Base-by-base conservation (phyloP, 1,140 invertebrate genomes). In the Drosophila ironensis region DNA sequence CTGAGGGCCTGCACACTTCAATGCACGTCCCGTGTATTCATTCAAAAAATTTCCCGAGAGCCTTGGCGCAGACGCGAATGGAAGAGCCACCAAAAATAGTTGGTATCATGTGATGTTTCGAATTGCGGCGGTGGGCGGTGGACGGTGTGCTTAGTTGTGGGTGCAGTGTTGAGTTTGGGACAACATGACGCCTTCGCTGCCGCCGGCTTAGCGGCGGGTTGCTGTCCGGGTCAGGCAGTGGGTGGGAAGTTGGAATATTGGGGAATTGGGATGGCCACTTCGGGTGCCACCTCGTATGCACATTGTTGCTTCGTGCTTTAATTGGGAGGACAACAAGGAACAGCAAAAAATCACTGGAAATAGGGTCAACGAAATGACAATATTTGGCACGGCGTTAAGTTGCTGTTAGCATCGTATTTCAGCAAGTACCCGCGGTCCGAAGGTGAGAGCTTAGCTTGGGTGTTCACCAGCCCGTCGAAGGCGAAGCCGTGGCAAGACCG, bases 321-420 rank as follows among this genome's bases (percentile, higher is more conserved):
- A 37, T 14, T 16, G 72, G 61, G 77, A 72, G 69, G 54, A 77
- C 46, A 68, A 9, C 37, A 40, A 52, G 20, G 28, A 35, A 27
- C 38, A 27, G 41, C 66, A 57, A 44, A 57, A 77, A 61, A 70
- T 50, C 48, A 57, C 33, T 46, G 40, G 7, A 78, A 86, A 86
- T 86, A 70, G 86, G 80, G 80, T 86, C 80, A 86, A 86, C 86
- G 80, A 86, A 86, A 86, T 72, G 74, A 74, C 80, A 86, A 86
- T 75, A 86, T 86, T 86, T 84, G 74, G 80, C 71, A 72, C 46
- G 67, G 75, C 71, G 72, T 75, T 57, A 68, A 75, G 52, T 78
- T 66, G 64, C 56, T 59, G 59, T 38, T 59, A 68, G 72, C 72
- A 64, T 73, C 77, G 77, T 63, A 54, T 77, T 75, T 64, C 54